phyloP scores from a whole-genome alignment of 2,797 vertebrate genomes.

The Glyptemys insculpta region DNA sequence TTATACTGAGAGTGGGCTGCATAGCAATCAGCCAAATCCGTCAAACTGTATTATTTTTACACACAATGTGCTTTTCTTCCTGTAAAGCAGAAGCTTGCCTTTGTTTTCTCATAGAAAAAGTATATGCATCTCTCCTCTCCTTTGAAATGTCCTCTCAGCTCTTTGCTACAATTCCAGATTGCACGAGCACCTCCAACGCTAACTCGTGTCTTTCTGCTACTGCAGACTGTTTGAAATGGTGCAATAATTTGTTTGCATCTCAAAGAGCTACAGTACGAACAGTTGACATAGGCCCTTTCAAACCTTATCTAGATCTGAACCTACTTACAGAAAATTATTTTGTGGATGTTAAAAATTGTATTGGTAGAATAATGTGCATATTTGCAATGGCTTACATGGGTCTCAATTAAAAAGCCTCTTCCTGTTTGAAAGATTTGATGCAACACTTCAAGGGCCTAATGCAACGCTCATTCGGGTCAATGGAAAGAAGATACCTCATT shows the following conservation, averaged over 20 bases:
- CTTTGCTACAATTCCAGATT: accelerated
- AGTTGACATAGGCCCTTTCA: not conserved
- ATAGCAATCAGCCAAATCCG: conserved; percentile 8
- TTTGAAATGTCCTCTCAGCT: not conserved
- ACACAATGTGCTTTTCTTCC: not conserved
- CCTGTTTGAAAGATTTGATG: not conserved
- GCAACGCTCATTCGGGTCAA: not conserved
- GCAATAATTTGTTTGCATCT: not conserved
- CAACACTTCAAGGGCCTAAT: not conserved
- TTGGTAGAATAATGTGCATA: not conserved
- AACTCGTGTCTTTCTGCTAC: not conserved
- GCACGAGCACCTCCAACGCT: not conserved
- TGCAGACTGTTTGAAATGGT: not conserved
- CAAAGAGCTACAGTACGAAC: not conserved
- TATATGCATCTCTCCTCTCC: not conserved
- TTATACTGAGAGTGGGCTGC: conserved; percentile 20
- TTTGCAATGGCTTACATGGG: not conserved
- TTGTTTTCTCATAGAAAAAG: not conserved
- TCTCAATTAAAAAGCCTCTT: not conserved
- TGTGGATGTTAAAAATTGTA: not conserved
- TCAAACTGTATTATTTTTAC: not conserved
- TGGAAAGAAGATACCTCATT: not conserved
- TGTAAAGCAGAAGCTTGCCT: not conserved
- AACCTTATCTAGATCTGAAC: not conserved
- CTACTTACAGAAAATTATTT: not conserved